Base-by-base conservation (phyloP, 2,113 vertebrate genomes). In the Neogale vison region DNA sequence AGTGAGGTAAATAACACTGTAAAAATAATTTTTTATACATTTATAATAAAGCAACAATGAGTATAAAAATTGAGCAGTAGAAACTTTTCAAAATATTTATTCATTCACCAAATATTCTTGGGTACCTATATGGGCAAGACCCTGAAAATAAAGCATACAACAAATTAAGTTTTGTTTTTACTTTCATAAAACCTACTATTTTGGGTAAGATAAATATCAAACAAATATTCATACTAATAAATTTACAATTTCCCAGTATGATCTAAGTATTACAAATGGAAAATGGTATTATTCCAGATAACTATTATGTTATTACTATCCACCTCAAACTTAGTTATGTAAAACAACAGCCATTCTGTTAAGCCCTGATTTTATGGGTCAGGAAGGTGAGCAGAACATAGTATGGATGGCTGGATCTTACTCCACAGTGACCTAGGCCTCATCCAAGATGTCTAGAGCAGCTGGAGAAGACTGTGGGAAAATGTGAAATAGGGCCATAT, bases 61-160 rank as follows among this genome's bases (percentile, higher is more conserved):
- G 24, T 57, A 69, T 93, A 82, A 94, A 86, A 93, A 45, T 55
- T 87, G 15, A 96, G 11, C 83, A 69, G 2, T 76, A 31, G 10
- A 85, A 93, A 84, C 42, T 45, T 97, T 65, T 31, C 4, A 81
- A 67, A 88, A 83, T 80, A 94, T 85, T 45, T 91, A 87, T 50
- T 77, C 31, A 71, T 92, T 93, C 7, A 3, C 7, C 14, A 97
- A 71, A 90, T 90, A 81, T 81, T 93, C 65, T 74, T 95, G 36
- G 79, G 6, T 8, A 77, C 15, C 72, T 95, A 39, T 42, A 34
- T 34, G 4, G n/a, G 9, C 7, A 81, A 71, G 0, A 24, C 6
- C 6, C 45, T 76, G 17, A 63, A 15, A 93, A 87, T 57, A 86
- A 94, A 61, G 0, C 61, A 42, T 80, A 83, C 88, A 77, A 76